Base-by-base conservation (phyloP, 2,888 invertebrate species). In the Hypomecis atomaria region DNA sequence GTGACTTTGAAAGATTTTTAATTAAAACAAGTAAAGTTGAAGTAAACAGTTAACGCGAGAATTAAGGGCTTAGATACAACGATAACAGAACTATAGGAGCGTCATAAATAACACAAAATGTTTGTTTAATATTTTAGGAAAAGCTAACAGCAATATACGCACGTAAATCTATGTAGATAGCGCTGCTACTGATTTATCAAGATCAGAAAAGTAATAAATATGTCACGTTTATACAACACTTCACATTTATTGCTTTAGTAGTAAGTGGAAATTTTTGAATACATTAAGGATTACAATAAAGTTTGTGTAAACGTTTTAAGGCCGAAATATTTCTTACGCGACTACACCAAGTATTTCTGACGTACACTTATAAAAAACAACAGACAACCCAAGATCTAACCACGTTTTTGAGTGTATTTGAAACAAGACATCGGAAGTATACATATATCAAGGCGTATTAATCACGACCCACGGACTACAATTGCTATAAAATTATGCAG, bases 101-200 rank as follows among this genome's bases (percentile, higher is more conserved):
- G 70, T 67, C 64, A 70, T 73, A 75, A 69, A 71, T 74, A 69
- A 71, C 71, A 69, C 71, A 71, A 80, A 23, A 78, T 71, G 70
- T 76, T 80, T 62, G 71, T 66, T 60, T 69, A 64, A 62, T 65
- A 57, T 64, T 70, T 69, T 60, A 45, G 38, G 62, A 48, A 59
- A 77, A 75, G 77, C 71, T 77, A 79, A 77, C 78, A 73, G 61
- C 69, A 67, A 66, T 71, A 70, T 70, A 60, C 65, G 68, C 74
- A 76, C 73, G 81, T 82, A 82, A 78, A 83, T 82, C 78, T 82
- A n/a, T n/a, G n/a, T n/a, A 85, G 87, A 88, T 89, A 88, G 75
- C 72, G 77, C 73, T 65, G 62, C 71, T 65, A 78, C 82, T 83
- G 84, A 85, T 87, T 83, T 85, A 86, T 85, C 83, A 84, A 79